Evolutionary conservation across 2,888 invertebrate species (phyloP).

Genomic region (Antheraea yamamai): DNA sequence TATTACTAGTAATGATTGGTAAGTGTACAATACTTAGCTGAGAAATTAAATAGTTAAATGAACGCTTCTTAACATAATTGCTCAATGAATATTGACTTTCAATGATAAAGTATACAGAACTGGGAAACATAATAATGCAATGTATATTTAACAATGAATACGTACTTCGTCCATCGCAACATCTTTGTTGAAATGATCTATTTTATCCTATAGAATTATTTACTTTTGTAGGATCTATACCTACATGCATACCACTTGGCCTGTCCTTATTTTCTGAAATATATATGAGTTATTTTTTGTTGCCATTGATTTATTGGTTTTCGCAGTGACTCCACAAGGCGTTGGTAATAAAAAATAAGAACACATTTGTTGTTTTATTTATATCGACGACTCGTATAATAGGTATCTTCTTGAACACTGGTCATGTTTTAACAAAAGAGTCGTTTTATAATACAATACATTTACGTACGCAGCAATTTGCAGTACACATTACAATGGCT

Average conservation of each 20-base stretch:
- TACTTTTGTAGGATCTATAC: not conserved
- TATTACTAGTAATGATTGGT: constrained; percentile 45
- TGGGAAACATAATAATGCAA: not conserved
- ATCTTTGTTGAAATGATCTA: not conserved
- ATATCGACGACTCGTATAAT: constrained; percentile 13
- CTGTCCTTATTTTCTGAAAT: not conserved
- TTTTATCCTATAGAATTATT: not conserved
- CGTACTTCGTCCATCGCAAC: not conserved
- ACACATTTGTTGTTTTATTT: constrained; percentile 46
- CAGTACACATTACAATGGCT: too few relatives aligned
- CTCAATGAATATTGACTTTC: not conserved
- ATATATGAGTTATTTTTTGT: constrained; percentile 1
- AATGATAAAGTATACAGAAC: not conserved
- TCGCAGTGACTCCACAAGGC: constrained; percentile 18
- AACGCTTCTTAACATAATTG: not conserved
- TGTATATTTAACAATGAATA: not conserved
- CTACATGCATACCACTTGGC: not conserved
- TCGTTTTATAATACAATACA: not conserved
- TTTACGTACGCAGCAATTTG: not conserved
- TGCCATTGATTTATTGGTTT: constrained; percentile 18
- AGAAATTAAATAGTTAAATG: not conserved
- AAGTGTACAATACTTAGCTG: constrained; percentile 35
- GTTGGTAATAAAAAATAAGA: constrained; percentile 22
- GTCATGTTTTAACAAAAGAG: not conserved
- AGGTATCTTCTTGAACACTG: not conserved